Percentiles rank a stretch among this genome's conserved stretches.
phyloP scores from a whole-genome alignment of 2,797 vertebrate species.

The Premnoplex brunnescens region DNA sequence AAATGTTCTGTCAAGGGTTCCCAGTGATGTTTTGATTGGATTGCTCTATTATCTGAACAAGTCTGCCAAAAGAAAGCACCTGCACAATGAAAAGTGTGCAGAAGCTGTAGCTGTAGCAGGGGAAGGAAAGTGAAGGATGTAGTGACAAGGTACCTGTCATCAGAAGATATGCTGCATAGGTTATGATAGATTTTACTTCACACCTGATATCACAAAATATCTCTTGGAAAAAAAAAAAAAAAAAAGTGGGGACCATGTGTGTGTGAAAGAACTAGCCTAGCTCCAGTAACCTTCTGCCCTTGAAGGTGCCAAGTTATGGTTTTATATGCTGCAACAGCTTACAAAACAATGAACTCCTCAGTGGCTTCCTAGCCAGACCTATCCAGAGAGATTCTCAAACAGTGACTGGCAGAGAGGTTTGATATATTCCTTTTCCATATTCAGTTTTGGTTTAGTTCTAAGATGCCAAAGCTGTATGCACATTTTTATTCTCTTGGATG shows the following conservation, averaged over 20 bases:
- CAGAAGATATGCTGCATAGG: not conserved
- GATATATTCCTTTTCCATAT: not conserved
- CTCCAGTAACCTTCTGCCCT: not conserved
- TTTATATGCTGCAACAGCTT: not conserved
- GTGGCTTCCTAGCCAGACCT: not conserved
- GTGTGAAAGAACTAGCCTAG: not conserved
- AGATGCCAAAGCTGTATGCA: not conserved
- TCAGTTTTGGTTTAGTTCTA: not conserved
- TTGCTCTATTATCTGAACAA: conserved; percentile 71
- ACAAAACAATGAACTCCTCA: not conserved
- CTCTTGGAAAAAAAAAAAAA: not conserved
- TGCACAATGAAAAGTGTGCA: conserved; percentile 47
- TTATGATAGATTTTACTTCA: not conserved
- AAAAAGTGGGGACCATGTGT: not conserved
- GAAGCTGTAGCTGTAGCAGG: not conserved
- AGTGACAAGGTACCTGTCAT: conserved; percentile 49
- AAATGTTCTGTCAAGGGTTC: conserved; percentile 72
- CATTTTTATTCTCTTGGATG: not conserved
- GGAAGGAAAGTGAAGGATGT: conserved; percentile 9
- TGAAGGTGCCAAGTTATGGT: not conserved
- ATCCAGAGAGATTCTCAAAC: not conserved
- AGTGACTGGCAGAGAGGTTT: not conserved
- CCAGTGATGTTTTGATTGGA: conserved; percentile 71
- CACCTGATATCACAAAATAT: not conserved
- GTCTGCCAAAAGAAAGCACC: conserved; percentile 73